Base-by-base conservation (phyloP, 2,113 vertebrate genomes). In the Callorhinus ursinus region DNA sequence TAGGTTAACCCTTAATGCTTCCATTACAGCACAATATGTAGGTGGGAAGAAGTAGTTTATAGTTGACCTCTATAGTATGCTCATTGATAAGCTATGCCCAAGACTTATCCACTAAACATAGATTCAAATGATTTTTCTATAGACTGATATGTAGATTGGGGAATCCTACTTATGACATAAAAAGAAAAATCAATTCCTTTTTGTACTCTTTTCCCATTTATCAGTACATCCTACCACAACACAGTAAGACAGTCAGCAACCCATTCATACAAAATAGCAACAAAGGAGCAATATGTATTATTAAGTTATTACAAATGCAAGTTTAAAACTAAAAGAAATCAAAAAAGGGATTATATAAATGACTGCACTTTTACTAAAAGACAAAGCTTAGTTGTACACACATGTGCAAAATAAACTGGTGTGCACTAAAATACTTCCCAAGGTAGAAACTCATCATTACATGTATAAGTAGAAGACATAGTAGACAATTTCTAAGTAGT, bases 341-440 rank as follows among this genome's bases (percentile, higher is more conserved):
- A 93, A 86, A 84, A 59, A 10, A 71, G 3, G 10, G 22, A 28
- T 76, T 72, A 51, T 72, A 72, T 59, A 88, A 89, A 74, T 81
- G 39, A 65, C 18, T 46, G 4, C 5, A 84, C 88, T 90, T 93
- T 97, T 90, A 93, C 46, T 63, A 57, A 94, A 86, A 79, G 49
- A 59, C 24, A 89, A 94, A 57, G 22, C 18, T 87, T 79, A 88
- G 55, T 76, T 46, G 42, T 6, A 89, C 16, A 67, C 9, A 72
- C 1, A 15, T 1, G 49, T 10, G 16, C 36, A 79, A 21, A 57
- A 87, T 67, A 15, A 2, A 63, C 1, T 19, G 36, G 13, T 82
- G 13, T 87, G 24, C 12, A 67, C 42, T 83, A 96, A 92, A 81
- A 92, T 88, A 63, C 3, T 71, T 67, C 33, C 71, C 65, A 88